Base-by-base conservation (phyloP, 2,113 vertebrate genomes). In the Penelope pileata region DNA sequence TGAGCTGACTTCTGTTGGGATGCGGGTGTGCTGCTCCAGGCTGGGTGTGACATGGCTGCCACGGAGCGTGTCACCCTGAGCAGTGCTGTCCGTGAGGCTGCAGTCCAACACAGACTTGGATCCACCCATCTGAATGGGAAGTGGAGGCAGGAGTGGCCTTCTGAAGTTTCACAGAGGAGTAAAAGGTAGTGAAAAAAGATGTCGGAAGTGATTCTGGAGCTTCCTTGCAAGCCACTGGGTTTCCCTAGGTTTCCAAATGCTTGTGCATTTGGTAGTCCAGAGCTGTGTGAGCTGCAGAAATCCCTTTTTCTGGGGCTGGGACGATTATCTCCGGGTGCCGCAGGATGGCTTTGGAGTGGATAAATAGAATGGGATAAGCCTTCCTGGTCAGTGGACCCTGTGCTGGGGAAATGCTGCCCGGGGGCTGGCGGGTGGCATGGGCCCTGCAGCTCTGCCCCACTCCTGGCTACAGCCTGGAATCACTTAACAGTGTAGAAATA, bases 261-360 rank as follows among this genome's bases (percentile, higher is more conserved):
- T 43, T 17, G 1, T 2, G 3, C 1, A 0, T 59, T 15, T 43
- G 75, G 6, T 42, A 58, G 38, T 21, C 11, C n/a, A 7, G 68
- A 88, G 64, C 59, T 26, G 63, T 24, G 7, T 0, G 45, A 76
- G 2, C 36, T 32, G 64, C 80, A 53, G 64, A 81, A 86, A 50
- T 2, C 14, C 4, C 4, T 6, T 11, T 2, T 3, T 16, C 16
- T 18, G 38, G 43, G 86, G 7, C 62, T 68, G 86, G 69, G 53
- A 72, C 75, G 69, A 7, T 90, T 62, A 19, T 86, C 45, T 51
- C 4, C 0, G 58, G 27, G 12, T 51, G 58, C 72, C 53, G 2
- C 24, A 10, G 59, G 26, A 4, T 17, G 63, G 76, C 59, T 83
- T 50, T 38, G 42, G 34, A 67, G n/a, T 32, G 63, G 60, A 13